Conservation (phyloP, 1,140 invertebrate species). For the Aphelenchoides besseyi region DNA sequence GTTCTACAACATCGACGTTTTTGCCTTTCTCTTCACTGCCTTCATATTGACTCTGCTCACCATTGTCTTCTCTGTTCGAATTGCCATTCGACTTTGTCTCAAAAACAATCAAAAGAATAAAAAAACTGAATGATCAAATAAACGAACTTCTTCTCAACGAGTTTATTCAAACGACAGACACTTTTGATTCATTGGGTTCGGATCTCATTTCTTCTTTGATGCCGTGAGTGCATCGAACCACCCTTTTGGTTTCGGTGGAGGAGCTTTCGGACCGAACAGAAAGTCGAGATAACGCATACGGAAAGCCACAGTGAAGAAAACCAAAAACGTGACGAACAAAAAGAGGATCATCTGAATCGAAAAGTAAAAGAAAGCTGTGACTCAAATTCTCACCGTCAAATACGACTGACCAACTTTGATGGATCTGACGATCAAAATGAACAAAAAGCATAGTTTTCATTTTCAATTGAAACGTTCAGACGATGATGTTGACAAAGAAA, state of each 20-base stretch:
- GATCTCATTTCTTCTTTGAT: not conserved
- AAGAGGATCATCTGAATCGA: not conserved
- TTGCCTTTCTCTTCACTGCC: constrained; percentile 11
- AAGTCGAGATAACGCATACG: not conserved
- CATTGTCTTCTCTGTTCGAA: no score
- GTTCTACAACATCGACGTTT: constrained; percentile 20
- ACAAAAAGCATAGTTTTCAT: no score
- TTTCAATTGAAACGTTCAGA: no score
- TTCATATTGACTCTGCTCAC: not conserved
- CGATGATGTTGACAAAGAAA: no score
- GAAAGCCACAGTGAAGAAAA: not conserved
- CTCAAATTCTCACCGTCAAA: no score
- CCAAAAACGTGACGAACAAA: not conserved
- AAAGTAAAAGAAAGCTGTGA: not conserved
- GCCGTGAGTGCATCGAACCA: not conserved
- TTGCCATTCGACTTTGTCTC: no score
- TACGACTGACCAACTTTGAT: no score
- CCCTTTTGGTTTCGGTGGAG: not conserved
- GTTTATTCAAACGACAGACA: no score
- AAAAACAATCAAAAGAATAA: not conserved
- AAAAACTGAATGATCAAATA: not conserved
- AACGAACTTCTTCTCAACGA: no score
- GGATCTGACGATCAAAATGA: no score
- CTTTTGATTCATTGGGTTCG: no score
- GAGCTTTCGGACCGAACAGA: not conserved